Conservation (phyloP, 2,888 invertebrate genomes). For the Coleophora deauratella region DNA sequence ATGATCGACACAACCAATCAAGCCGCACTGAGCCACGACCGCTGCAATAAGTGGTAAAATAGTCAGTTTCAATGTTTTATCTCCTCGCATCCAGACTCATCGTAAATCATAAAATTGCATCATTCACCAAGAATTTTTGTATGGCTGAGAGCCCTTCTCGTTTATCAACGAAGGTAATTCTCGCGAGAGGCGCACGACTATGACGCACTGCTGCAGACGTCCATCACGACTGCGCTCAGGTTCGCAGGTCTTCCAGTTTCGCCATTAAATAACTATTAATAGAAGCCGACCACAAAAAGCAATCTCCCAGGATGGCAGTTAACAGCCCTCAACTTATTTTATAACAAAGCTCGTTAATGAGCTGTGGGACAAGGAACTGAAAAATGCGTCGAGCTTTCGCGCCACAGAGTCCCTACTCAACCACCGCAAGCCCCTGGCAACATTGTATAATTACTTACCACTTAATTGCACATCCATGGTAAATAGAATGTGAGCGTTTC, state of each 20-base stretch:
- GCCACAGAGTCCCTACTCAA: conserved; percentile 33
- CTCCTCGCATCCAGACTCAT: neutral
- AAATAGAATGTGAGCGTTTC: conserved; percentile 21
- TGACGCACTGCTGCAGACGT: conserved; percentile 40
- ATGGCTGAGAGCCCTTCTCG: conserved; percentile 25
- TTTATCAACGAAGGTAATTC: conserved; percentile 24
- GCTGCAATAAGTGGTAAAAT: too few species aligned
- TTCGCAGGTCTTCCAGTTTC: conserved; percentile 47
- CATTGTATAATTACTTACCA: conserved; percentile 49
- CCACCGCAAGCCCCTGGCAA: conserved; percentile 27
- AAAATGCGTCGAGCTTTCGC: conserved; percentile 32
- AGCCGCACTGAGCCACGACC: too few species aligned
- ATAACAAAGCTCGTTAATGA: conserved; percentile 66
- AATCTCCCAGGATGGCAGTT: conserved; percentile 64
- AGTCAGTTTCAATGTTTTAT: neutral
- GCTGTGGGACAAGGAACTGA: conserved; percentile 23
- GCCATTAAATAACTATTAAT: conserved; percentile 65
- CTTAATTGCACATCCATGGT: conserved; percentile 44
- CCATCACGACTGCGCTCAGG: conserved; percentile 37
- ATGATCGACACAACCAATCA: too few species aligned
- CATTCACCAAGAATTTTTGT: conserved; percentile 24
- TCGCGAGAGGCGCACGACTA: conserved; percentile 36
- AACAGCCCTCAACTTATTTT: conserved; percentile 62
- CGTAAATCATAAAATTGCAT: conserved; percentile 10
- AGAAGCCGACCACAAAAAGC: conserved; percentile 65